Percentiles rank a stretch among this genome's conserved stretches.
These are phyloP conservation scores for Hormaphis cornu DNA, from an alignment of 1,140 invertebrate species.

Conservation along the genomic window DNA sequence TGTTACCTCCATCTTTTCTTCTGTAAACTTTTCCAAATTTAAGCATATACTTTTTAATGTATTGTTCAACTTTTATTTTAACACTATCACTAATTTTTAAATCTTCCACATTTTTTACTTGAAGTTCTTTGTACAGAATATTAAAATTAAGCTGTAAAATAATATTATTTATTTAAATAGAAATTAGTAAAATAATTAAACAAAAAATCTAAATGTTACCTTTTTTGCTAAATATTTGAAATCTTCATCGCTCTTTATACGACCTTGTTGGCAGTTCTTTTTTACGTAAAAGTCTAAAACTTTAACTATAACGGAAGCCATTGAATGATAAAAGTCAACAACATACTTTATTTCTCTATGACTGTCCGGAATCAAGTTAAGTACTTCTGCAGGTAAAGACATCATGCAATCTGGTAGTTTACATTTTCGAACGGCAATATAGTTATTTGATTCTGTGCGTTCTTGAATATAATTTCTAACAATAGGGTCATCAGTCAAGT, in stretches of 20 bases:
- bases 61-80: conserved; percentile 84
- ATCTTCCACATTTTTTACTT: conserved; percentile 77
- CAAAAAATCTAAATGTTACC: no score
- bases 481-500: conserved; percentile 4
- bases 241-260: conserved; percentile 81
- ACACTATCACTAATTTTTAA: conserved; percentile 85
- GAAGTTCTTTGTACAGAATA: conserved; percentile 93
- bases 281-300: conserved; percentile 83
- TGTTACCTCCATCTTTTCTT: conserved; percentile 51
- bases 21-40: conserved; percentile 71
- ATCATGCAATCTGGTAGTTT: conserved; percentile 13
- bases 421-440: conserved; percentile 64
- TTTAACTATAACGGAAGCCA: conserved; percentile 81
- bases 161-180: conserved; percentile 23
- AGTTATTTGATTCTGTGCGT: conserved; percentile 43
- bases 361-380: conserved; percentile 9
- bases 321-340: conserved; percentile 41
- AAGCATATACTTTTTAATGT: conserved; percentile 89
- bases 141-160: conserved; percentile 62
- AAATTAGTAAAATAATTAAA: background rate
- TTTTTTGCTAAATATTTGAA: conserved; percentile 93
- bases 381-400: background rate
- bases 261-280: conserved; percentile 68
- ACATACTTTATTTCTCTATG: conserved; percentile 22
- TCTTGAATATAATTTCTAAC: background rate